Evolutionary conservation across 2,797 vertebrate genomes (phyloP).

Genomic region (Pogonophryne albipinna): DNA sequence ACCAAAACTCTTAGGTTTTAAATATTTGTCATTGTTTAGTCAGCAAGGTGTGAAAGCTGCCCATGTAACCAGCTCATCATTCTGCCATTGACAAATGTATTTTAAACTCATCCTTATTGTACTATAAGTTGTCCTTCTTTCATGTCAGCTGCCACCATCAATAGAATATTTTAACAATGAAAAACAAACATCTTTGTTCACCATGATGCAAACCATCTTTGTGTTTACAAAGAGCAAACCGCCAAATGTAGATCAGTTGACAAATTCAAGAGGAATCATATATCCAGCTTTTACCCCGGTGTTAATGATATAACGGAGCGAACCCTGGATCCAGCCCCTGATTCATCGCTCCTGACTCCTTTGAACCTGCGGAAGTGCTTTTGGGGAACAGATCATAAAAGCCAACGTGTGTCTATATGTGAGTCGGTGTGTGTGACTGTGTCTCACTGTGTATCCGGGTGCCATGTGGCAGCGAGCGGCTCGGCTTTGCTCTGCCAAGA

Average conservation of each 20-base stretch:
- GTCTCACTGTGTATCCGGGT: conserved; percentile 71
- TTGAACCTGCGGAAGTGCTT: conserved; percentile 76
- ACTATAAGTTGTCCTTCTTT: neutral
- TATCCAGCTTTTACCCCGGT: conserved; percentile 40
- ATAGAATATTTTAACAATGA: neutral
- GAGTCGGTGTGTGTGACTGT: conserved; percentile 36
- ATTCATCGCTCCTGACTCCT: conserved; percentile 61
- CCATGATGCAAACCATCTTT: conserved; percentile 7
- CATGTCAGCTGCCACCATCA: neutral
- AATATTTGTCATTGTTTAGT: no score
- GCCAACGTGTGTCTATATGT: conserved; percentile 50
- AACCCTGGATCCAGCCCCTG: conserved; percentile 45
- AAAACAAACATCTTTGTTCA: neutral
- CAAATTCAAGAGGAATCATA: neutral
- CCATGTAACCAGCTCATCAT: neutral
- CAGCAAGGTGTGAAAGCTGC: neutral
- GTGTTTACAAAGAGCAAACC: conserved; percentile 15
- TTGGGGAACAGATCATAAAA: conserved; percentile 71
- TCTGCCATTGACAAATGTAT: no score
- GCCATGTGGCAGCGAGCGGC: conserved; percentile 82
- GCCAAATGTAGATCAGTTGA: conserved; percentile 35
- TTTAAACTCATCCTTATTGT: neutral
- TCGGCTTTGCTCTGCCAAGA: conserved; percentile 77
- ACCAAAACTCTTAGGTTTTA: no score
- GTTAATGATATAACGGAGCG: conserved; percentile 56